These are phyloP conservation scores for Ciona savignyi DNA, from an alignment of 23 tunicate genomes.

Conservation along the genomic window DNA sequence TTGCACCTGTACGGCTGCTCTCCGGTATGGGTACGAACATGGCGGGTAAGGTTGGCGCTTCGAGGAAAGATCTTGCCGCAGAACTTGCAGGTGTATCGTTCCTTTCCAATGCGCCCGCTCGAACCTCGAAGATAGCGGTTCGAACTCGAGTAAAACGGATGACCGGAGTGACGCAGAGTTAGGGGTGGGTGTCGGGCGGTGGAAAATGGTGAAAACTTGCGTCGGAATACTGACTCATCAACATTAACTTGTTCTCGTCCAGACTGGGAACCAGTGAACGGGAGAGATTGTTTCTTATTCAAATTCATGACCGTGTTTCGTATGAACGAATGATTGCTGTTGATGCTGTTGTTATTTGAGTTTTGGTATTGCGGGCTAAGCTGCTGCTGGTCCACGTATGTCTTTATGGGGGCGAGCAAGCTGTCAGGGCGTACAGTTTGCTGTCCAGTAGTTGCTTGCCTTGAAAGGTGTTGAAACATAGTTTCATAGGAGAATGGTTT, in stretches of 20 bases:
- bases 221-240: slow-evolving; percentile 1
- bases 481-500: not conserved
- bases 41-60: slow-evolving; percentile 95
- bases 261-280: not conserved
- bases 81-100: slow-evolving; percentile 76
- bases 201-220: slow-evolving; percentile 5
- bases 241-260: not conserved
- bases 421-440: not conserved
- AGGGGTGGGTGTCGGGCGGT: not conserved
- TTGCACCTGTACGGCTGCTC: slow-evolving; percentile 97
- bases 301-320: not conserved
- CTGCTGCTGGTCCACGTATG: not conserved
- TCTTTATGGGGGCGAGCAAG: not conserved
- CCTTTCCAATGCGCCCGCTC: slow-evolving; percentile 23
- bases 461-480: not conserved
- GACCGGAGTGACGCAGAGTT: not conserved
- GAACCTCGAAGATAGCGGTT: slow-evolving; percentile 3
- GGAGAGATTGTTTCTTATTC: not conserved
- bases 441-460: not conserved
- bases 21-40: slow-evolving; percentile 97
- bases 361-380: not conserved
- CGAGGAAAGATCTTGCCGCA: slow-evolving; percentile 94
- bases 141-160: slow-evolving; percentile 4
- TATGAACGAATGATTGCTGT: not conserved
- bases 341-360: not conserved